Evolutionary conservation across 2,797 vertebrate species (phyloP).

Genomic region (Decapterus maruadsi): DNA sequence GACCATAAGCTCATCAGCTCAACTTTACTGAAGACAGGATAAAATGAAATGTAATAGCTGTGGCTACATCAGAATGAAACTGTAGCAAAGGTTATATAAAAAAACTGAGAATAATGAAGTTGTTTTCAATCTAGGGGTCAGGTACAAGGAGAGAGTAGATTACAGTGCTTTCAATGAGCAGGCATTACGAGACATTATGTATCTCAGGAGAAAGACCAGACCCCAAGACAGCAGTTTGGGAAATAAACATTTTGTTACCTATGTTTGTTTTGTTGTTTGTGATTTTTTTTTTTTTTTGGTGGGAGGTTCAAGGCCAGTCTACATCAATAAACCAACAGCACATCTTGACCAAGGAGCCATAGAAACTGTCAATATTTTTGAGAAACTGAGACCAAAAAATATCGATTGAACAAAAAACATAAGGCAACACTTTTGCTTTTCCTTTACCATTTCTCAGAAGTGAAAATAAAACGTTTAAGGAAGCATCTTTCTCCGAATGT

Average conservation of each 20-base stretch:
- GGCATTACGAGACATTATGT: slow-evolving; percentile 64
- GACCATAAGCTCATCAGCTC: slow-evolving; percentile 73
- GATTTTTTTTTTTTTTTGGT: background rate
- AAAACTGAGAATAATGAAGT: slow-evolving; percentile 33
- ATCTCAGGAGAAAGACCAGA: slow-evolving; percentile 35
- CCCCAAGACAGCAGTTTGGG: background rate
- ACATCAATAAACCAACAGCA: background rate
- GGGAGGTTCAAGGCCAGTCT: background rate
- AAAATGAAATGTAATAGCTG: slow-evolving; percentile 62
- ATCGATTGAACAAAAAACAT: too few species aligned
- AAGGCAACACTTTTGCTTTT: too few species aligned
- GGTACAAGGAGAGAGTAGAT: slow-evolving; percentile 58
- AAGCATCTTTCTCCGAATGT: too few species aligned
- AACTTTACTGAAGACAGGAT: slow-evolving; percentile 63
- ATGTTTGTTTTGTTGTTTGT: background rate
- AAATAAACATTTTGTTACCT: slow-evolving; percentile 1
- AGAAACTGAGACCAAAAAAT: too few species aligned
- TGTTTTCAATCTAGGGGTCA: slow-evolving; percentile 37
- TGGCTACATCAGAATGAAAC: slow-evolving; percentile 46
- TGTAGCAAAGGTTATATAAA: slow-evolving; percentile 23
- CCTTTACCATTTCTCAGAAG: too few species aligned
- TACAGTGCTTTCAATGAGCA: slow-evolving; percentile 62
- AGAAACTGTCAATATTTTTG: background rate
- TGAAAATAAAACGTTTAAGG: too few species aligned
- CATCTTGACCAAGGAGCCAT: background rate